Conservation (phyloP, 2,888 invertebrate genomes). For the Aplocera efformata region DNA sequence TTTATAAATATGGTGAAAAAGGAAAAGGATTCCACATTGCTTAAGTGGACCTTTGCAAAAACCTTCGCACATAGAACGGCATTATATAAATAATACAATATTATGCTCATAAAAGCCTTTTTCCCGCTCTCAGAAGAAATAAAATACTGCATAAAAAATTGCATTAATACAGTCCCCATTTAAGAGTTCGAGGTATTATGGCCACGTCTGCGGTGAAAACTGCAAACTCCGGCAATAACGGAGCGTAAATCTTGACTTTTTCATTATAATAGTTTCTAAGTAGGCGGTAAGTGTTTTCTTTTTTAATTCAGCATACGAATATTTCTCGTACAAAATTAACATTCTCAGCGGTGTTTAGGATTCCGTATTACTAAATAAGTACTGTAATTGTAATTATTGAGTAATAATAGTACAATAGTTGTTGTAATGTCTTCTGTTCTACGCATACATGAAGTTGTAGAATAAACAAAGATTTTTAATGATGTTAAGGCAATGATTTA, state of each 20-base stretch:
- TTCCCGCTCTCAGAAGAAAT: constrained; percentile 2
- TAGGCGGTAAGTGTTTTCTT: constrained; percentile 4
- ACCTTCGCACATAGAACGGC: no score
- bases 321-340: neutral
- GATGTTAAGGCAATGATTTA: neutral
- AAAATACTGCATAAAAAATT: constrained; percentile 18
- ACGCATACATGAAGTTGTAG: no score
- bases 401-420: no score
- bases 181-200: constrained; percentile 23
- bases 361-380: no score
- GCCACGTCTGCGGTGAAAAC: constrained; percentile 13
- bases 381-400: no score
- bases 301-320: neutral
- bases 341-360: no score
- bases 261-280: constrained; percentile 35
- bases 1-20: no score
- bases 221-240: constrained; percentile 49
- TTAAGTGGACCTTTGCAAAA: no score
- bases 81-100: neutral
- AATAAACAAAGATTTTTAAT: no score
- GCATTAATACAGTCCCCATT: constrained; percentile 25
- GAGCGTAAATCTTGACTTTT: constrained; percentile 45
- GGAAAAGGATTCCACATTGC: no score
- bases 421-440: no score
- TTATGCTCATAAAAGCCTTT: neutral